Percentiles rank a stretch among this genome's conserved stretches.
phyloP scores from a whole-genome alignment of 2,888 invertebrate species.

The Acleris emargana region DNA sequence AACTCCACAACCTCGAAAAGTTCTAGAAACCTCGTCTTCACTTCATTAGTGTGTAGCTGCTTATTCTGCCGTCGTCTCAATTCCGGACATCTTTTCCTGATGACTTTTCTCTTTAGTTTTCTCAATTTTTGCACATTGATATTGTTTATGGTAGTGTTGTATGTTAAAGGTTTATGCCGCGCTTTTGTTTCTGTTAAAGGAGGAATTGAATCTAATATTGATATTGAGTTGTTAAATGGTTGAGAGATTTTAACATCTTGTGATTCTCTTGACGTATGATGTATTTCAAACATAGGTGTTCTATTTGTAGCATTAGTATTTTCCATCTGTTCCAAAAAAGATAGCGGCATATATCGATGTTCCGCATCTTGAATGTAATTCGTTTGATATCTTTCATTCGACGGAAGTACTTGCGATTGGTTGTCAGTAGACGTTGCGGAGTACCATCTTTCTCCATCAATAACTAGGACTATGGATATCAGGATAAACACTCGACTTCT shows the following conservation, averaged over 20 bases:
- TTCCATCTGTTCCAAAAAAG: neutral
- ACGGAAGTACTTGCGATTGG: constrained; percentile 25
- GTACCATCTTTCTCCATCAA: constrained; percentile 58
- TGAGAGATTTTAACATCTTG: neutral
- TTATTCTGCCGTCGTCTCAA: constrained; percentile 41
- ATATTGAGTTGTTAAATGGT: neutral
- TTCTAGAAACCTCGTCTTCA: constrained; percentile 81
- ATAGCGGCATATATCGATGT: constrained; percentile 32
- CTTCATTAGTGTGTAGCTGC: constrained; percentile 38
- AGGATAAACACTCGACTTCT: constrained; percentile 40
- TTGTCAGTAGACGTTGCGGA: constrained; percentile 50
- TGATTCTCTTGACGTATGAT: neutral
- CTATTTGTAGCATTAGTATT: neutral
- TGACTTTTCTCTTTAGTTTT: constrained; percentile 47
- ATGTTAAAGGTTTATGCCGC: constrained; percentile 37
- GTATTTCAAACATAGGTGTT: neutral
- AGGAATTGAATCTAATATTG: neutral
- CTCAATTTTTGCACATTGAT: constrained; percentile 38
- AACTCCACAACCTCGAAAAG: constrained; percentile 89
- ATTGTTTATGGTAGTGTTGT: constrained; percentile 49
- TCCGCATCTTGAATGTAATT: constrained; percentile 33
- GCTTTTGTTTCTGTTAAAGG: constrained; percentile 15
- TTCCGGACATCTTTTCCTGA: constrained; percentile 51
- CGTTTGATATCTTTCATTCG: constrained; percentile 17
- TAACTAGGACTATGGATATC: constrained; percentile 42